Percentiles rank a stretch among this genome's conserved stretches.
These are phyloP conservation scores for Trachelipus rathkii DNA, from an alignment of 1,140 invertebrate genomes.

Conservation along the genomic window DNA sequence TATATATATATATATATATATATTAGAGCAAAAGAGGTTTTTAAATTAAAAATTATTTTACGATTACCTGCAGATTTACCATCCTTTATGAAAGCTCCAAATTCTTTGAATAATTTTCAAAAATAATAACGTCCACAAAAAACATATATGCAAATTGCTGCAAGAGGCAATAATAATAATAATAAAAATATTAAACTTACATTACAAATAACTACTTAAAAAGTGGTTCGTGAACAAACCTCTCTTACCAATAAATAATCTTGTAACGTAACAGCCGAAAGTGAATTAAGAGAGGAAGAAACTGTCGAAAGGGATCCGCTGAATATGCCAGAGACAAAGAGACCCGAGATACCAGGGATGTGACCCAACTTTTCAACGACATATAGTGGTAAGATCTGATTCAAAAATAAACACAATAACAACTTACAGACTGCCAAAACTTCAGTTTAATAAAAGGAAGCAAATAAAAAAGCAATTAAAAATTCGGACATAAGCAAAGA, in stretches of 20 bases:
- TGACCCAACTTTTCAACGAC: conserved; percentile 68
- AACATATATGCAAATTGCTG: no score
- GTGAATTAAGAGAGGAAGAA: conserved; percentile 75
- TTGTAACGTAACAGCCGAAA: conserved; percentile 80
- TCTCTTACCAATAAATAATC: conserved; percentile 64
- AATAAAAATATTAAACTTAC: no score
- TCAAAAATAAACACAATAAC: conserved; percentile 7
- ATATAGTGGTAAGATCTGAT: conserved; percentile 68
- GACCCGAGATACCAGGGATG: conserved; percentile 67
- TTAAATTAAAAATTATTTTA: no score
- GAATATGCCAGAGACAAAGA: conserved; percentile 79
- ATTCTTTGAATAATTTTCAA: no score
- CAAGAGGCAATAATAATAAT: no score
- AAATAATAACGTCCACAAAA: no score
- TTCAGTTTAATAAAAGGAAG: neutral
- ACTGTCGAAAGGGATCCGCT: conserved; percentile 79
- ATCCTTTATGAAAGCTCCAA: no score
- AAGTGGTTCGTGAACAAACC: neutral
- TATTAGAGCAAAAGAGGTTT: no score
- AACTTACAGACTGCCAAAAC: neutral
- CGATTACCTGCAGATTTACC: no score
- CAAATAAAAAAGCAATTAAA: conserved; percentile 3
- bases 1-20: no score
- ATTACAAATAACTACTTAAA: no score
- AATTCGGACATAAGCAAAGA: neutral